Conservation (phyloP, 2,888 invertebrate species). For the Lingula anatina region DNA sequence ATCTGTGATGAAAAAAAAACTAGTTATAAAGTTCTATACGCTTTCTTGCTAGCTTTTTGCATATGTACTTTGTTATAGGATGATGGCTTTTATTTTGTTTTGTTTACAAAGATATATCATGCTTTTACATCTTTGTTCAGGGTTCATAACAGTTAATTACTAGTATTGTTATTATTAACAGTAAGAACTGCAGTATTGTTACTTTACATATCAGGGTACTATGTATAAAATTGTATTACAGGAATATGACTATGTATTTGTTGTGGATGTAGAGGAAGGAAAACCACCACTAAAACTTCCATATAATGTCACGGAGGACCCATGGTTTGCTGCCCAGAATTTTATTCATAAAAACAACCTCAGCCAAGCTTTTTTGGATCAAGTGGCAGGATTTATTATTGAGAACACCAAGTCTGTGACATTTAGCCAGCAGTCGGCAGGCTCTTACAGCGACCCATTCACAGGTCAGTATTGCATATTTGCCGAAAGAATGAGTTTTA, state of each 20-base stretch:
- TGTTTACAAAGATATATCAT: too few relatives aligned
- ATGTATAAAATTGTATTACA: conserved; percentile 28
- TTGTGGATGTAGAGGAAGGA: conserved; percentile 90
- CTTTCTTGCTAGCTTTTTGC: too few relatives aligned
- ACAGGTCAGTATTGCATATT: too few relatives aligned
- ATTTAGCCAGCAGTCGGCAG: conserved; percentile 23
- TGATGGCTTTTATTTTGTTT: too few relatives aligned
- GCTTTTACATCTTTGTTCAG: too few relatives aligned
- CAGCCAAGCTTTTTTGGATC: conserved; percentile 78
- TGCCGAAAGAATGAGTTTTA: too few relatives aligned
- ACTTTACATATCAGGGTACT: neutral
- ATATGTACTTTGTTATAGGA: too few relatives aligned
- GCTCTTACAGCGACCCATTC: conserved; percentile 58
- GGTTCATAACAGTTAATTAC: too few relatives aligned
- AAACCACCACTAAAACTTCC: conserved; percentile 83
- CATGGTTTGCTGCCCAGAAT: conserved; percentile 83
- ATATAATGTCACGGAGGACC: conserved; percentile 84
- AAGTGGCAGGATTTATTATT: conserved; percentile 86
- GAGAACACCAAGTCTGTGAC: conserved; percentile 66
- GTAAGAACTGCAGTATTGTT: neutral
- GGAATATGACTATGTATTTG: conserved; percentile 93
- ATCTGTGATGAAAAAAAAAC: too few relatives aligned
- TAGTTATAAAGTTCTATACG: too few relatives aligned
- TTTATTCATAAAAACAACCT: conserved; percentile 82
- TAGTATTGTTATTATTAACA: too few relatives aligned